These are phyloP conservation scores for Drosophila jambulina DNA, from an alignment of 1,140 invertebrate genomes.

Conservation along the genomic window DNA sequence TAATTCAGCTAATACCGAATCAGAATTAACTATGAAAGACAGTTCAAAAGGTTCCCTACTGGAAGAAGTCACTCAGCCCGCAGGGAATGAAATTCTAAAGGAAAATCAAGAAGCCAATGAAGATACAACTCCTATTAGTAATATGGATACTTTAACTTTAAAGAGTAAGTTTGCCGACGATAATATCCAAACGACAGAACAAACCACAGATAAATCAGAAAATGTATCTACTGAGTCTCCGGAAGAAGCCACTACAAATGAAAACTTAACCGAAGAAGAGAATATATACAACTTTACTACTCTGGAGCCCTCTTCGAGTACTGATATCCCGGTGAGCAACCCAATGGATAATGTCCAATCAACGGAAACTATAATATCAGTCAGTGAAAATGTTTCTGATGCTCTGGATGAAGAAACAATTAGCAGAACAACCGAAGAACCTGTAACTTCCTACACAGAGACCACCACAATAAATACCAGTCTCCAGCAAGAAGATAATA, in stretches of 20 bases:
- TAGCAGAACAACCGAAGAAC: neutral
- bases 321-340: neutral
- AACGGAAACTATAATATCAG: neutral
- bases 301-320: neutral
- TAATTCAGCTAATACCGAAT: neutral
- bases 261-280: too few relatives aligned
- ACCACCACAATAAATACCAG: neutral
- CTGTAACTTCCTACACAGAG: neutral
- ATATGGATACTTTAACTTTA: neutral
- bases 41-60: too few relatives aligned
- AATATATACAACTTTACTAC: constrained; percentile 1
- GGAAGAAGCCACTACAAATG: neutral
- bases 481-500: neutral
- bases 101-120: neutral
- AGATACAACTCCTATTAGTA: neutral
- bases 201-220: neutral
- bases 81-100: neutral
- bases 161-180: neutral
- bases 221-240: neutral
- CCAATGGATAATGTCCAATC: neutral
- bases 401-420: neutral
- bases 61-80: neutral
- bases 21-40: neutral
- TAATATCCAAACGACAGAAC: neutral
- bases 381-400: neutral